These are phyloP conservation scores for Melanogrammus aeglefinus DNA, from an alignment of 2,797 vertebrate species.

Conservation along the genomic window DNA sequence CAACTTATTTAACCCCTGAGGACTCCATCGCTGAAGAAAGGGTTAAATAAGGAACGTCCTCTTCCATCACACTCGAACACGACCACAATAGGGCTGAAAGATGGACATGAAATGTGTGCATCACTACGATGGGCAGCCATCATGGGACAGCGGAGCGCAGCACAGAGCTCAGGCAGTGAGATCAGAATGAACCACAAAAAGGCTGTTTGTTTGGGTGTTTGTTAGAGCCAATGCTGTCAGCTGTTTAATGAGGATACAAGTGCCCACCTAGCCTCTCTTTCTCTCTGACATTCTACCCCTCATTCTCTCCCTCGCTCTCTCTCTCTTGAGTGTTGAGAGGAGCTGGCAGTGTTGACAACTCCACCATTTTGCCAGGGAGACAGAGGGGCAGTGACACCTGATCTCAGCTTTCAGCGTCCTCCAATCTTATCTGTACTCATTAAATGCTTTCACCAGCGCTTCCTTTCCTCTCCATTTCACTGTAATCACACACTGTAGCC, in stretches of 20 bases:
- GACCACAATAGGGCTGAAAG: not conserved
- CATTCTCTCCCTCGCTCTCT: conserved; percentile 10
- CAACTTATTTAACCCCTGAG: conserved; percentile 68
- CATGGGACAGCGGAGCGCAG: not conserved
- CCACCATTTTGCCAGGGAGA: conserved; percentile 53
- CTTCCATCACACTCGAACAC: not conserved
- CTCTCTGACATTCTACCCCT: not conserved
- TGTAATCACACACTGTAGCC: conserved; percentile 30
- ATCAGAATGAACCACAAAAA: conserved; percentile 11
- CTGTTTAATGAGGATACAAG: conserved; percentile 52
- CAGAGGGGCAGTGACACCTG: conserved; percentile 65
- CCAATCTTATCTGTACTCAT: conserved; percentile 55
- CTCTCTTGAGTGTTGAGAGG: conserved; percentile 31
- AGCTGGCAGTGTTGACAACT: conserved; percentile 51
- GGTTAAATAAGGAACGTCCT: not conserved
- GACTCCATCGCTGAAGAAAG: conserved; percentile 40
- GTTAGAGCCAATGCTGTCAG: conserved; percentile 40
- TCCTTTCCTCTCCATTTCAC: conserved; percentile 50
- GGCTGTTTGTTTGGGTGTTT: conserved; percentile 35
- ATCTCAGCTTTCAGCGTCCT: conserved; percentile 57
- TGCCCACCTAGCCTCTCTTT: conserved; percentile 11
- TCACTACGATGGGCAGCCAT: not conserved
- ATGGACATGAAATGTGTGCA: not conserved
- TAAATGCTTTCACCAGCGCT: conserved; percentile 54
- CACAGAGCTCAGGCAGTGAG: not conserved